A percentile compares a stretch with the other conserved stretches of the same genome.
These are phyloP conservation scores for Tetraodon nigroviridis DNA, from an alignment of 2,113 vertebrate genomes.

Conservation along the genomic window DNA sequence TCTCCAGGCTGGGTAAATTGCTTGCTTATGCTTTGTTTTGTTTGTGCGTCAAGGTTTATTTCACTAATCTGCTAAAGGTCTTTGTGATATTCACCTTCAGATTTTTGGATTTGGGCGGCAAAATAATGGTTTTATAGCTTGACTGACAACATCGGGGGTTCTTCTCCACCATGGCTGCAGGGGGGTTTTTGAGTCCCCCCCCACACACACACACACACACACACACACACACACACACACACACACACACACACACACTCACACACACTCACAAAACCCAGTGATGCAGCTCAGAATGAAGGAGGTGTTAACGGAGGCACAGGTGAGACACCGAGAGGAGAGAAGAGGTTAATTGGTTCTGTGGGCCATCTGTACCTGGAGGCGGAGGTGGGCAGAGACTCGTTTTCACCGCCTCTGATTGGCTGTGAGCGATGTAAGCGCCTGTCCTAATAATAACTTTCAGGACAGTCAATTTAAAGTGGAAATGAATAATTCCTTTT, in stretches of 20 bases:
- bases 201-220: too few relatives aligned
- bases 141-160: too few relatives aligned
- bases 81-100: conserved; percentile 1
- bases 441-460: conserved; percentile 69
- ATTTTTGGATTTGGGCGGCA: too few relatives aligned
- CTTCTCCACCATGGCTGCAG: too few relatives aligned
- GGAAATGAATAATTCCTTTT: not conserved
- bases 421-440: conserved; percentile 57
- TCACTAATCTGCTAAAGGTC: conserved; percentile 37
- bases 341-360: conserved; percentile 84
- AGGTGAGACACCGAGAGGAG: conserved; percentile 62
- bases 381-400: conserved; percentile 44
- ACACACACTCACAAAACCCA: not conserved
- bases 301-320: conserved; percentile 38
- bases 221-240: too few relatives aligned
- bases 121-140: too few relatives aligned
- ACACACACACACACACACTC: too few relatives aligned
- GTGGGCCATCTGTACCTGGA: conserved; percentile 80
- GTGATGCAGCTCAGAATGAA: conserved; percentile 28
- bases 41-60: conserved; percentile 51
- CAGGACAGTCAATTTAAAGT: conserved; percentile 27
- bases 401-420: conserved; percentile 58
- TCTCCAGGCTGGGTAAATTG: conserved; percentile 20
- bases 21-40: conserved; percentile 26
- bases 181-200: too few relatives aligned